These are phyloP conservation scores for Odocoileus hemionus DNA, from an alignment of 2,113 vertebrate genomes.

Conservation along the genomic window DNA sequence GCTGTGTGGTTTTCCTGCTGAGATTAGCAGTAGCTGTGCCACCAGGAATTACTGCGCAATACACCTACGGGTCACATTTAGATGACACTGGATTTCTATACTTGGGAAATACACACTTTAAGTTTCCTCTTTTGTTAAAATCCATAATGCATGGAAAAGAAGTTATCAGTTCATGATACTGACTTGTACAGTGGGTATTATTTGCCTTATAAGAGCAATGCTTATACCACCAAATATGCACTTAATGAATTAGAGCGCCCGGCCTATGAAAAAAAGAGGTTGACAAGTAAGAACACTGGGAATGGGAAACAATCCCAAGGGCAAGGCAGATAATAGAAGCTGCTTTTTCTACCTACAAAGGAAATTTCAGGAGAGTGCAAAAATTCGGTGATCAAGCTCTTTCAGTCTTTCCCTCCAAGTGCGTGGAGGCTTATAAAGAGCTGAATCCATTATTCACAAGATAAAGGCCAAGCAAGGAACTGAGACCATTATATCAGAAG, in stretches of 20 bases:
- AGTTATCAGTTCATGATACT: conserved; percentile 67
- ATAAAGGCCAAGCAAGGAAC: conserved; percentile 58
- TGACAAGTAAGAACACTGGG: conserved; percentile 47
- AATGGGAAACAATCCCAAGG: conserved; percentile 58
- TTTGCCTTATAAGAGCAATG: conserved; percentile 67
- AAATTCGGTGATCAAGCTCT: conserved; percentile 59
- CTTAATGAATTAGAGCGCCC: conserved; percentile 57
- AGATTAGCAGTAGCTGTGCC: conserved; percentile 70
- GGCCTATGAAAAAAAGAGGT: conserved; percentile 47
- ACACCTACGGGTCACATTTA: conserved; percentile 76
- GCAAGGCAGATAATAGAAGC: conserved; percentile 32
- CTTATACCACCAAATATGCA: conserved; percentile 57
- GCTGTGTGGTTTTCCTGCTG: conserved; percentile 73
- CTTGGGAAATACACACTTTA: conserved; percentile 74
- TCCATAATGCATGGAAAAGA: conserved; percentile 73
- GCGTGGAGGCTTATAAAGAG: conserved; percentile 50
- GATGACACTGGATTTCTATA: conserved; percentile 78
- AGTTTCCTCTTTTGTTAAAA: conserved; percentile 79
- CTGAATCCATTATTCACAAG: conserved; percentile 67
- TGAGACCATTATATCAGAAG: conserved; percentile 42
- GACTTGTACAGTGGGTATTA: conserved; percentile 66
- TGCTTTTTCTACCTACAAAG: conserved; percentile 18
- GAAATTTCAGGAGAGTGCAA: conserved; percentile 63
- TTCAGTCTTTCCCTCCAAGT: conserved; percentile 44
- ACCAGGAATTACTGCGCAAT: conserved; percentile 70